phyloP scores from a whole-genome alignment of 2,797 vertebrate genomes.

The Gadopsis marmoratus region DNA sequence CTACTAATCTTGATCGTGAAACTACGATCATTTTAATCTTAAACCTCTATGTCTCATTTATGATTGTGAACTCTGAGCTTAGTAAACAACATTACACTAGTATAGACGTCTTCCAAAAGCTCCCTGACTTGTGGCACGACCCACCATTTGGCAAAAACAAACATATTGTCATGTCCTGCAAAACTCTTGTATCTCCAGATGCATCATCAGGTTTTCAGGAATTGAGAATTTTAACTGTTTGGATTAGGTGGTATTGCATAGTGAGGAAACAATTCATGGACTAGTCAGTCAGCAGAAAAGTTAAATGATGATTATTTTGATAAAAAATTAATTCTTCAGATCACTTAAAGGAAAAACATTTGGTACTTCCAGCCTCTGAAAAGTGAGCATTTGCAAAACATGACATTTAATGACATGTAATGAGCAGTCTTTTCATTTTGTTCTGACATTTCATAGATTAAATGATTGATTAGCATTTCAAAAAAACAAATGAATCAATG shows the following conservation, averaged over 20 bases:
- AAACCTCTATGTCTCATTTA: constrained; percentile 13
- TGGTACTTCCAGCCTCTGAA: not conserved
- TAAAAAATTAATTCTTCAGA: not conserved
- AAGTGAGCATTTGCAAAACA: no score
- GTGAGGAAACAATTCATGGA: not conserved
- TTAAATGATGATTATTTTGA: not conserved
- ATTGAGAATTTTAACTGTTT: not conserved
- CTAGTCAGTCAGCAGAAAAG: not conserved
- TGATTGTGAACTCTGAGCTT: constrained; percentile 14
- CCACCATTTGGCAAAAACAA: not conserved
- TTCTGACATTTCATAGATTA: not conserved
- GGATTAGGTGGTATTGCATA: not conserved
- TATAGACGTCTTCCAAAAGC: not conserved
- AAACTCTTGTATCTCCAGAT: not conserved
- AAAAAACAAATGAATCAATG: not conserved
- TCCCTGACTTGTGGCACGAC: not conserved
- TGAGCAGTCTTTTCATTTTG: no score
- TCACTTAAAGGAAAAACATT: not conserved
- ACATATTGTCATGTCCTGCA: not conserved
- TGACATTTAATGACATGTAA: not conserved
- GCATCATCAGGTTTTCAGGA: not conserved
- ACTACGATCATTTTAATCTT: constrained; percentile 52
- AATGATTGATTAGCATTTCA: not conserved
- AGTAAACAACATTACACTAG: not conserved
- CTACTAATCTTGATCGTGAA: constrained; percentile 65